Percentiles rank a stretch among this genome's conserved stretches.
phyloP scores from a whole-genome alignment of 1,140 invertebrate species.

The Danaus melanippus region DNA sequence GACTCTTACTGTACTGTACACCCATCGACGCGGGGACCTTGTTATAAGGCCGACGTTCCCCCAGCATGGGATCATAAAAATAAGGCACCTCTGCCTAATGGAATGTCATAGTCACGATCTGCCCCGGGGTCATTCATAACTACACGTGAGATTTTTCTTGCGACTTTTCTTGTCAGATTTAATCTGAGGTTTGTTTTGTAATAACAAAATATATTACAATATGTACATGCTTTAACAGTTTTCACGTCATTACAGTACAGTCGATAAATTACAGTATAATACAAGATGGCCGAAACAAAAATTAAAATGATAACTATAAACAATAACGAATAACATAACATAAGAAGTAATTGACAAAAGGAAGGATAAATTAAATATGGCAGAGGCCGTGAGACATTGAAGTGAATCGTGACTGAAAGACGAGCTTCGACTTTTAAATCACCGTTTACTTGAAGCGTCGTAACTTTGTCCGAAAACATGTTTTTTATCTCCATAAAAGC shows the following conservation, averaged over 20 bases:
- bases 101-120: slow-evolving; percentile 36
- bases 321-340: too few species aligned
- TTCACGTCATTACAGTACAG: too few species aligned
- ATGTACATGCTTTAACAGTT: too few species aligned
- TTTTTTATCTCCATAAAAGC: slow-evolving; percentile 8
- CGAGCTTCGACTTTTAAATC: slow-evolving; percentile 14
- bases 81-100: slow-evolving; percentile 21
- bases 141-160: too few species aligned
- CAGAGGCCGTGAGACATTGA: slow-evolving; percentile 13
- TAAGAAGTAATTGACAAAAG: too few species aligned
- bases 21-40: slow-evolving; percentile 5
- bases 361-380: too few species aligned
- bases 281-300: too few species aligned
- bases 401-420: slow-evolving; percentile 15
- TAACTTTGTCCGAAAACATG: slow-evolving; percentile 3
- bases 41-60: slow-evolving; percentile 2
- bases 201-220: too few species aligned
- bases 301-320: too few species aligned
- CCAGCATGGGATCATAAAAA: not conserved
- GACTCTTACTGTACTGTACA: slow-evolving; percentile 10
- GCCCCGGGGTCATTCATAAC: slow-evolving; percentile 24
- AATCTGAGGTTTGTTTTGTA: too few species aligned
- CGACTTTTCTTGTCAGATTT: too few species aligned
- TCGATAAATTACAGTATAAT: too few species aligned
- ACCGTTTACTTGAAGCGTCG: slow-evolving; percentile 3